Percentiles rank a stretch among this genome's conserved stretches.
Evolutionary conservation across 2,113 vertebrate species (phyloP).

Genomic region (Rhegmatorhina hoffmannsi): DNA sequence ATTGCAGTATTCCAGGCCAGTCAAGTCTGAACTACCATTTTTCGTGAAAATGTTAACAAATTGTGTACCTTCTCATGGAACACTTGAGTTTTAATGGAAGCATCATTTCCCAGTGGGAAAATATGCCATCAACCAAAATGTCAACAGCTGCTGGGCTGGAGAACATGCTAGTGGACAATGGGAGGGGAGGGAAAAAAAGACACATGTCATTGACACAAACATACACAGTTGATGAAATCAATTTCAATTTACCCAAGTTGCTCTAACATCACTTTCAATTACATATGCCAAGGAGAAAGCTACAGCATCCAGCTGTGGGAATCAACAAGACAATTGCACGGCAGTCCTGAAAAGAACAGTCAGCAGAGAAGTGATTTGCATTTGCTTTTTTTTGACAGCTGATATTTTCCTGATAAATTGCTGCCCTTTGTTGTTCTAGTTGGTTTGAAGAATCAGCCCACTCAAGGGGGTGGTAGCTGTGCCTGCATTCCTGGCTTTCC

Average conservation of each 20-base stretch:
- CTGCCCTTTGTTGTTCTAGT: constrained; percentile 60
- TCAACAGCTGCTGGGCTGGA: constrained; percentile 34
- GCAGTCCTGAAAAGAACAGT: constrained; percentile 45
- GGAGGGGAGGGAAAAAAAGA: neutral
- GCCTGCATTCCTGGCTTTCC: neutral
- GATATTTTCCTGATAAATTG: constrained; percentile 67
- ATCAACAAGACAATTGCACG: constrained; percentile 50
- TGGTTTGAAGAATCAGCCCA: constrained; percentile 46
- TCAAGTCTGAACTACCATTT: constrained; percentile 6
- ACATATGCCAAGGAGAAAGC: constrained; percentile 43
- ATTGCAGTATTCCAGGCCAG: neutral
- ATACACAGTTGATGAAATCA: constrained; percentile 36
- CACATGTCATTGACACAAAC: neutral
- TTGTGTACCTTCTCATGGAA: neutral
- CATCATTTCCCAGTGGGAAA: constrained; percentile 22
- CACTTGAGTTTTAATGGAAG: constrained; percentile 17
- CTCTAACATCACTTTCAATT: constrained; percentile 44
- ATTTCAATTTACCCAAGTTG: constrained; percentile 40
- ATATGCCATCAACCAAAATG: neutral
- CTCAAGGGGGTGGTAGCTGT: constrained; percentile 25
- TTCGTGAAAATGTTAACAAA: constrained; percentile 34
- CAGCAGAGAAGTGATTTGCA: constrained; percentile 41
- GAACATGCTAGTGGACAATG: constrained; percentile 38
- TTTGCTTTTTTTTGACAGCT: constrained; percentile 63
- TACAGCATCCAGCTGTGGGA: constrained; percentile 64